Evolutionary conservation across 2,113 vertebrate genomes (phyloP), one percentile per base, ranked within the genome.

Genomic region (Ia io): DNA sequence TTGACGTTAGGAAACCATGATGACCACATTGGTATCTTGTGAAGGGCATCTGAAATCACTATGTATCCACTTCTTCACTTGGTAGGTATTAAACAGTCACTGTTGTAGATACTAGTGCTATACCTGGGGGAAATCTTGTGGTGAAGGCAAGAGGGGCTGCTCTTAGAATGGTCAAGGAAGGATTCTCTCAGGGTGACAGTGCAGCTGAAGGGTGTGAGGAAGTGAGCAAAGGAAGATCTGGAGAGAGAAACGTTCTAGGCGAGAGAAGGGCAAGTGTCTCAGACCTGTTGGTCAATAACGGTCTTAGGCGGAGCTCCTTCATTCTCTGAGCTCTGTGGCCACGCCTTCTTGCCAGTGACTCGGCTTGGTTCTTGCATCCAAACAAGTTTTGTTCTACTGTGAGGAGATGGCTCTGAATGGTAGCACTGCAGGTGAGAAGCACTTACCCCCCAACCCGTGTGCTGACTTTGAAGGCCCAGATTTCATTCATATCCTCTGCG

Each of bases 371-470:
- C 73, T 49, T 61, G 30, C 30, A n/a, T 56, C 59, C 49, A 42
- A 74, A 59, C 30, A 8, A 28, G 12, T 37, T 42, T 23, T 30
- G 3, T 30, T 69, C 42, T 40, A 2, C 28, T 6, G 3, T 9
- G 37, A n/a, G 28, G 59, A 49, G 47, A 32, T 23, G 25, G 47
- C 71, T 78, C 37, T 76, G 11, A 74, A 30, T 42, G 18, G 35
- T 0, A 49, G n/a, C 63, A 63, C 0, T n/a, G 65, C 28, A n/a
- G 28, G 37, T 30, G 65, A 74, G 35, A 90, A 44, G 16, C 74
- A 37, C 32, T 61, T 61, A 61, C 32, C 3, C 9, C 63, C 3
- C 7, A 17, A 23, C 49, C 25, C 40, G 0, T 0, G 14, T 18
- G 35, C 85, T 71, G 76, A n/a, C n/a, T 35, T 37, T 42, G 12